Evolutionary conservation across 2,888 invertebrate species (phyloP), one percentile per base, ranked within the genome.

Genomic region (Anthophora plumipes): DNA sequence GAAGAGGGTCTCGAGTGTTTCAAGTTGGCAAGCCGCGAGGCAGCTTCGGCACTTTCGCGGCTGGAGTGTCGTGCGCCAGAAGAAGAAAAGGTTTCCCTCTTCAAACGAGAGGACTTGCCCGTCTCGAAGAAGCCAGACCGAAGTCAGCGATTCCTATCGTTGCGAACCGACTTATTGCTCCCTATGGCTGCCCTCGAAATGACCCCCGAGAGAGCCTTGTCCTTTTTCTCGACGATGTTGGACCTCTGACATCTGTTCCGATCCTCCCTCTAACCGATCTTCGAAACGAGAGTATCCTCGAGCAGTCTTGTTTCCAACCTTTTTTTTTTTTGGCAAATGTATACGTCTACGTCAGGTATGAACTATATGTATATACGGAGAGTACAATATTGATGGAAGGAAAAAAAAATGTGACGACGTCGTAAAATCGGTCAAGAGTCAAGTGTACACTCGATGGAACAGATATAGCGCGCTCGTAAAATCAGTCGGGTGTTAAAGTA

Each of bases 1-100:
- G 78, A 64, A 55, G 31, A 67, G 67, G 72, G 61, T 67, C 66
- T 87, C 67, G 78, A 85, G 74, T 76, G 77, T 81, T 74, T 82
- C 81, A 76, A 84, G 79, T 88, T 88, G 89, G 89, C 88, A 88
- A 82, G 82, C 84, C 76, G 60, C 77, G 75, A 84, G 83, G 80
- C 60, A 76, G 77, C 75, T 83, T 84, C 78, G 86, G 70, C 82
- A 86, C 86, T 86, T 86, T 86, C 77, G 79, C 76, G 71, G 37
- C 66, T 84, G 64, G 82, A 87, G 84, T 82, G 77, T 63, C 73
- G 57, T 76, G 31, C 70, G 60, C 54, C 20, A 71, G 48, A 43
- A 57, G 48, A 37, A 73, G 66, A 77, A 84, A 75, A 78, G 74
- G 48, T 60, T 71, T 77, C 54, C 41, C 70, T 72, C 57, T 57